These are phyloP conservation scores for Ephydatia muelleri DNA, from an alignment of 37 sponge, comb jelly and placozoan genomes.

Conservation along the genomic window DNA sequence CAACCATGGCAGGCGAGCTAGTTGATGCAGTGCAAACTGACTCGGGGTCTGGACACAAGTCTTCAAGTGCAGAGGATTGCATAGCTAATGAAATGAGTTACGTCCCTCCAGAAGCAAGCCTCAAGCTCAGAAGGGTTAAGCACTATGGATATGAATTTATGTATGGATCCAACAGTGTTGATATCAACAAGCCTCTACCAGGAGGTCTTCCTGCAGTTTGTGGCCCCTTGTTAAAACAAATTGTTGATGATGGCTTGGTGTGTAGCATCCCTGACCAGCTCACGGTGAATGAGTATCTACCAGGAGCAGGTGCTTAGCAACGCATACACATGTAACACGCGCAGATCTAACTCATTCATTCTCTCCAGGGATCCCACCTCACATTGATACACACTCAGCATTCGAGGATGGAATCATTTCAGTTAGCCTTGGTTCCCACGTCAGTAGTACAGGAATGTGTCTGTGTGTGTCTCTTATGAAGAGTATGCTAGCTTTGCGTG, in stretches of 20 bases:
- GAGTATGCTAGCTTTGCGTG: background rate
- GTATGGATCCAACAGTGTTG: slow-evolving; percentile 79
- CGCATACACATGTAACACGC: background rate
- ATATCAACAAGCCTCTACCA: slow-evolving; percentile 68
- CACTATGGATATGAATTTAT: slow-evolving; percentile 93
- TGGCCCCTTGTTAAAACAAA: slow-evolving; percentile 32
- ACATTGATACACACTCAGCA: slow-evolving; percentile 91
- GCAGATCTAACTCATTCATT: background rate
- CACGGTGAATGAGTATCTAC: slow-evolving; percentile 87
- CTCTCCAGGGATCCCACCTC: slow-evolving; percentile 84
- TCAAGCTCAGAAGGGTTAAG: slow-evolving; percentile 69
- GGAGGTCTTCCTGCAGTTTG: slow-evolving; percentile 63
- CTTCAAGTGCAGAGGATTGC: background rate
- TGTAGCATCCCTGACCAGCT: slow-evolving; percentile 72
- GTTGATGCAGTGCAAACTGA: background rate
- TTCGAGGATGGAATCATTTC: slow-evolving; percentile 84
- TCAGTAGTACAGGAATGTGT: background rate
- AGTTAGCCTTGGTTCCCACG: slow-evolving; percentile 84
- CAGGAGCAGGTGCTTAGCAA: slow-evolving; percentile 78
- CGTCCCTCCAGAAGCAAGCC: background rate
- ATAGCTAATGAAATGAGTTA: background rate
- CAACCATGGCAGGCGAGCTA: no score
- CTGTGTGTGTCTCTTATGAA: background rate
- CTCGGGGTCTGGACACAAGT: background rate
- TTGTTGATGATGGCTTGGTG: slow-evolving; percentile 33